Evolutionary conservation across 2,888 invertebrate species (phyloP).

Genomic region (Cephonodes hylas): DNA sequence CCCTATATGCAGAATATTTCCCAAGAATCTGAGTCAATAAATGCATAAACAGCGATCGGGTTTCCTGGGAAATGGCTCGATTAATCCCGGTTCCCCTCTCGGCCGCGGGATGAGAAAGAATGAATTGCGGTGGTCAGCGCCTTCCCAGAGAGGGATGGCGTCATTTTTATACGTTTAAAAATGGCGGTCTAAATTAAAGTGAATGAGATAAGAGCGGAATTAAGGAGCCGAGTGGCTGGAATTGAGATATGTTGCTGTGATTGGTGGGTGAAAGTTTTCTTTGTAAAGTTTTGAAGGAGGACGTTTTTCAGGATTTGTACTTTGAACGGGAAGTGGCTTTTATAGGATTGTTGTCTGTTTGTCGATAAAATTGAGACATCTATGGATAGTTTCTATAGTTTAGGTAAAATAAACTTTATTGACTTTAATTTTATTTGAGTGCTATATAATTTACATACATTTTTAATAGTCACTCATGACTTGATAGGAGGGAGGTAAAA

Average conservation of each 20-base stretch:
- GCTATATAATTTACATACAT: no score
- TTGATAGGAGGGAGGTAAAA: no score
- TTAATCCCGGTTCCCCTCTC: constrained; percentile 21
- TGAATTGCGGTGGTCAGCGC: not conserved
- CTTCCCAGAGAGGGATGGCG: constrained; percentile 17
- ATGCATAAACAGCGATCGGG: constrained; percentile 8
- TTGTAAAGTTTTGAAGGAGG: not conserved
- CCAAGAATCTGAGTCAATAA: constrained; percentile 1
- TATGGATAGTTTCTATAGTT: no score
- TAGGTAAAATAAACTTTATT: no score
- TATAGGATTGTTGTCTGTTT: no score
- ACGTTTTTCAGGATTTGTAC: not conserved
- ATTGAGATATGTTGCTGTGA: constrained; percentile 13
- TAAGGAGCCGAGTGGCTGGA: constrained; percentile 10
- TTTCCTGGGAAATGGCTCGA: constrained; percentile 15
- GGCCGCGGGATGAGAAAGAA: constrained; percentile 12
- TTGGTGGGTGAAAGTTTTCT: not conserved
- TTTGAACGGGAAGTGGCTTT: no score
- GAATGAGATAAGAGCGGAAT: constrained; percentile 13
- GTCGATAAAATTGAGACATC: no score
- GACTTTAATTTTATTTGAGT: no score
- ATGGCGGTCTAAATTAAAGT: constrained; percentile 15
- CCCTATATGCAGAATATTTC: not conserved
- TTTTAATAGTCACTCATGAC: no score
- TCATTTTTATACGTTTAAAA: constrained; percentile 24